Evolutionary conservation across 2,797 vertebrate species (phyloP).

Genomic region (Lutjanus argentimaculatus): DNA sequence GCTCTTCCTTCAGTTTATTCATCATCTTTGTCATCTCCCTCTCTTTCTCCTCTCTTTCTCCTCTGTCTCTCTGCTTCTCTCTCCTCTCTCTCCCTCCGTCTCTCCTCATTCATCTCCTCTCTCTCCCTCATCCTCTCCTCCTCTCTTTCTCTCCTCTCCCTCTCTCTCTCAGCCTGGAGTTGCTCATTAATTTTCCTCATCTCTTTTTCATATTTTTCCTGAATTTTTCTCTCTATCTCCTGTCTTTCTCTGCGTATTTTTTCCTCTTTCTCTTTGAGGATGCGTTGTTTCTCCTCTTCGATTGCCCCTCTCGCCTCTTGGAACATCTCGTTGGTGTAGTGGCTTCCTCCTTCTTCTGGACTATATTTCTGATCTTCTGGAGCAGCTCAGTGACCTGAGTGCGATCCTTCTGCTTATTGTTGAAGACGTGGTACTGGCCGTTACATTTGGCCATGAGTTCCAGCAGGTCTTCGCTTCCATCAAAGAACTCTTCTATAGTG

Average conservation of each 20-base stretch:
- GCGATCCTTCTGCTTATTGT: too few species aligned
- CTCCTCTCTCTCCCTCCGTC: background rate
- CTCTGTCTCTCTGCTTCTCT: background rate
- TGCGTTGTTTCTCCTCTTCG: too few species aligned
- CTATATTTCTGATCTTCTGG: background rate
- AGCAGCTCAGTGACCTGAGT: too few species aligned
- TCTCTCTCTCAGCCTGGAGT: too few species aligned
- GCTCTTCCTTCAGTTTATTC: background rate
- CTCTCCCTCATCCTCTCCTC: background rate
- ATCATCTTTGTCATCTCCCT: background rate
- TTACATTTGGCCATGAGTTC: background rate
- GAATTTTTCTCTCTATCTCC: too few species aligned
- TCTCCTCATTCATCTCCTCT: too few species aligned
- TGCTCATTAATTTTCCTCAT: background rate
- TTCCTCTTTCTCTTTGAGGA: too few species aligned
- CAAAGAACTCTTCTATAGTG: background rate
- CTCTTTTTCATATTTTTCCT: too few species aligned
- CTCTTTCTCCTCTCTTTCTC: background rate
- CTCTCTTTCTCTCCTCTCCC: too few species aligned
- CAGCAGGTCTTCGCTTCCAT: background rate
- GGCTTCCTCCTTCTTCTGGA: background rate
- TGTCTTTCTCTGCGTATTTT: too few species aligned
- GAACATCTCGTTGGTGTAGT: conserved; percentile 23
- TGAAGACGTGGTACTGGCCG: too few species aligned
- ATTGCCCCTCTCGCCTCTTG: too few species aligned